Percentiles rank a stretch among this genome's conserved stretches.
Evolutionary conservation across 2,113 vertebrate species (phyloP).

Genomic region (Seriola quinqueradiata): DNA sequence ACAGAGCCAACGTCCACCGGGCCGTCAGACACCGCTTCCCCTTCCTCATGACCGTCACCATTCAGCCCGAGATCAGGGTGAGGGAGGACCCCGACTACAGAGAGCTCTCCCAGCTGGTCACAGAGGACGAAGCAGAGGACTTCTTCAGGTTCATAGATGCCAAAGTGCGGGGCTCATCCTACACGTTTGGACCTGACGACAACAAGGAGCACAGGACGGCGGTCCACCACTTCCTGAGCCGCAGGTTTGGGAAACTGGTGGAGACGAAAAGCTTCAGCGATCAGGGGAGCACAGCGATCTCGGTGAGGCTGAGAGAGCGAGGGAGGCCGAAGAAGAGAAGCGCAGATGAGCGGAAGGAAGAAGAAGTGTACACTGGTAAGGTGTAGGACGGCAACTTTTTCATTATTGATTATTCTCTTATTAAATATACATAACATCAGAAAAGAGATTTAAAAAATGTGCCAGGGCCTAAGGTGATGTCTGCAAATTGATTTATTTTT

Average conservation of each 20-base stretch:
- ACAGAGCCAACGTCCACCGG: constrained; percentile 88
- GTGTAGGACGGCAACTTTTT: background rate
- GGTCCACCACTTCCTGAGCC: constrained; percentile 93
- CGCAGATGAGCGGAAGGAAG: constrained; percentile 74
- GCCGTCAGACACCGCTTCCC: constrained; percentile 90
- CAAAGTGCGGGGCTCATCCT: constrained; percentile 88
- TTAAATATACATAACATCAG: background rate
- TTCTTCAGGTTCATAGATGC: constrained; percentile 95
- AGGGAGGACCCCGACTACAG: constrained; percentile 89
- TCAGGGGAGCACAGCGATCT: constrained; percentile 82
- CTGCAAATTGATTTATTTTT: too few species aligned
- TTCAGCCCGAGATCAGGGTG: constrained; percentile 88
- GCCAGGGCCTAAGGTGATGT: background rate
- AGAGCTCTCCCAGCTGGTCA: constrained; percentile 89
- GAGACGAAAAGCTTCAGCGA: constrained; percentile 93
- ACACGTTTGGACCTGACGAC: constrained; percentile 89
- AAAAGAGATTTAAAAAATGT: background rate
- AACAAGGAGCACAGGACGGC: constrained; percentile 90
- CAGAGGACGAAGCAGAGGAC: constrained; percentile 89
- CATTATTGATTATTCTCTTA: background rate
- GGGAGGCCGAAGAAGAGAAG: constrained; percentile 84
- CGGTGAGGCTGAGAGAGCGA: constrained; percentile 90
- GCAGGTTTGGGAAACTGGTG: constrained; percentile 92
- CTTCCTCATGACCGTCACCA: constrained; percentile 90
- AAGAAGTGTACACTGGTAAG: constrained; percentile 90